A percentile compares a stretch with the other conserved stretches of the same genome.
Evolutionary conservation across 2,888 invertebrate species (phyloP).

Genomic region (Campoplex nolae): DNA sequence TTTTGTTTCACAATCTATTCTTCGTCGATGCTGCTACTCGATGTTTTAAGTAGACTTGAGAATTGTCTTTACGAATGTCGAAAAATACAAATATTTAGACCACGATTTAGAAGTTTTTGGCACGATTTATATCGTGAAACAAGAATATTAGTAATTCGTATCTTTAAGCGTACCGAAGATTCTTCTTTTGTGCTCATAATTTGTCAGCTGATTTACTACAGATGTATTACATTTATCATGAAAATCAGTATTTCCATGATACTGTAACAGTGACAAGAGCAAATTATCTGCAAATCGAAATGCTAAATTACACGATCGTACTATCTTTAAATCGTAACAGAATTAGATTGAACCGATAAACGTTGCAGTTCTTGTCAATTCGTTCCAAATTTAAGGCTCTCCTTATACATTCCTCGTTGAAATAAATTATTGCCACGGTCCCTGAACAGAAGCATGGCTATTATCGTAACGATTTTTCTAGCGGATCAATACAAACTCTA

Average conservation of each 20-base stretch:
- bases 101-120: no score
- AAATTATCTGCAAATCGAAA: background rate
- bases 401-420: background rate
- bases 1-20: background rate
- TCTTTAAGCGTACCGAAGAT: background rate
- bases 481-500: background rate
- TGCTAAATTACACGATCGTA: background rate
- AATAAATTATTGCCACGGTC: background rate
- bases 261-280: background rate
- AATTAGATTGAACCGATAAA: background rate
- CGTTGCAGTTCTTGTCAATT: background rate
- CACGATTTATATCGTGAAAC: background rate
- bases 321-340: background rate
- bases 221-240: background rate
- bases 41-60: background rate
- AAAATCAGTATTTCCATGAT: background rate
- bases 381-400: background rate
- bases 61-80: no score
- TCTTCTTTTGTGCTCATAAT: background rate
- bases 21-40: background rate
- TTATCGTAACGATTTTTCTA: background rate
- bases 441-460: background rate
- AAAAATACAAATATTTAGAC: no score
- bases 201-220: background rate
- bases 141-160: background rate